Percentiles rank a stretch among this genome's conserved stretches.
Conservation (phyloP, 2,888 invertebrate genomes). For the Drosophila birchii region DNA sequence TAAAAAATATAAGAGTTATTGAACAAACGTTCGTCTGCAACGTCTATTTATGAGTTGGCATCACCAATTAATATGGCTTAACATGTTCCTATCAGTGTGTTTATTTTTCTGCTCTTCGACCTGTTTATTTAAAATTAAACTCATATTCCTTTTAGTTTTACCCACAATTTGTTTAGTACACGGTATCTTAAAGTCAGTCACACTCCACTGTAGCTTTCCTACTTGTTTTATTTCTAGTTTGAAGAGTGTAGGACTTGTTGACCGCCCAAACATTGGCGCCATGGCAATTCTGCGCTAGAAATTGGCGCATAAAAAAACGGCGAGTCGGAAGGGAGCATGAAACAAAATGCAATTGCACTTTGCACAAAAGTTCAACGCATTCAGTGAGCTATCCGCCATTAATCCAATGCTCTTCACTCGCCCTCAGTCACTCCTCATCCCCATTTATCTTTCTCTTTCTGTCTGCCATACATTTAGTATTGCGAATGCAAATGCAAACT, state of each 20-base stretch:
- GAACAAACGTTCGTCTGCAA: background rate
- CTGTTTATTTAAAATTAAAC: background rate
- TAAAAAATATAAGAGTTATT: background rate
- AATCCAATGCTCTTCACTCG: constrained; percentile 36
- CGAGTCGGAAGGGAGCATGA: constrained; percentile 57
- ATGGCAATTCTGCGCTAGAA: constrained; percentile 44
- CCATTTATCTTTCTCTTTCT: constrained; percentile 16
- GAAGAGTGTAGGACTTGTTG: constrained; percentile 33
- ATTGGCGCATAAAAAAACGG: constrained; percentile 43
- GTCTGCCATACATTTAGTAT: constrained; percentile 25
- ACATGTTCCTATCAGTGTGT: background rate
- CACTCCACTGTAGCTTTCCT: background rate
- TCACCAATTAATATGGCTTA: background rate
- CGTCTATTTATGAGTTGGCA: background rate
- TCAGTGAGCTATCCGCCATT: constrained; percentile 59
- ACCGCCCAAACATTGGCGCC: constrained; percentile 34
- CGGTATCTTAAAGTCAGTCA: background rate
- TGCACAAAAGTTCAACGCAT: constrained; percentile 82
- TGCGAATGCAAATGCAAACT: constrained; percentile 49
- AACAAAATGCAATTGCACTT: constrained; percentile 81
- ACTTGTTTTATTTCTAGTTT: background rate
- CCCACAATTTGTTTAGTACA: background rate
- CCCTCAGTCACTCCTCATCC: constrained; percentile 27
- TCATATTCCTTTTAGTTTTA: background rate
- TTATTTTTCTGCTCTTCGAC: too few species aligned